These are phyloP conservation scores for Vannuccia rotundouncinata DNA, from an alignment of 2,888 invertebrate species.

Conservation along the genomic window DNA sequence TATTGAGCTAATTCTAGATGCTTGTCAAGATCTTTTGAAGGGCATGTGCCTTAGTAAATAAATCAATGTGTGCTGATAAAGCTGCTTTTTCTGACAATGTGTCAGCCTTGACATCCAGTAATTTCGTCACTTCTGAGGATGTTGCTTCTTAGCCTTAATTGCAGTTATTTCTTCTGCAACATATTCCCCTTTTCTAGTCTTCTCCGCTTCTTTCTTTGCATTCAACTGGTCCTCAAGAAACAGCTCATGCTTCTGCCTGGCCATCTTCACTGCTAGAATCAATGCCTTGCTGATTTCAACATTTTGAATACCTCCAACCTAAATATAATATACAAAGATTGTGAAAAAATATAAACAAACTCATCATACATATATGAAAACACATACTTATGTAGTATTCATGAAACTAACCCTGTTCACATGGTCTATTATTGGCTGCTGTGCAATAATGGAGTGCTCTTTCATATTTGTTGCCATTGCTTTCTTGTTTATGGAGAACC, in stretches of 20 bases:
- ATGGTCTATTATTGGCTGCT: conserved; percentile 36
- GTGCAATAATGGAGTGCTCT: conserved; percentile 41
- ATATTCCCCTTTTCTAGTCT: neutral
- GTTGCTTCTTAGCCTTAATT: neutral
- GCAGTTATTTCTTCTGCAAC: neutral
- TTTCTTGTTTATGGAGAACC: conserved; percentile 44
- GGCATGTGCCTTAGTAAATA: neutral
- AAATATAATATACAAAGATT: neutral
- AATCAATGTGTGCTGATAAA: neutral
- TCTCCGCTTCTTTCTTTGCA: neutral
- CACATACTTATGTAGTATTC: neutral
- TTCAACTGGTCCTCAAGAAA: neutral
- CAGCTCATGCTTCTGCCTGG: neutral
- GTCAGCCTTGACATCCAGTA: neutral
- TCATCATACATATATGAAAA: neutral
- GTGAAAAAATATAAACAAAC: neutral
- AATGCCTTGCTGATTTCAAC: neutral
- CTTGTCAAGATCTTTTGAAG: too few species aligned
- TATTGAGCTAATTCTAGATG: too few species aligned
- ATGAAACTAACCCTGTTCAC: conserved; percentile 7
- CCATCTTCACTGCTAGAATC: conserved; percentile 1
- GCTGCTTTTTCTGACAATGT: neutral
- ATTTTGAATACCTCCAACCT: neutral
- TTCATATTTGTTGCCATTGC: conserved; percentile 42
- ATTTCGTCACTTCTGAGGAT: neutral